Conservation (phyloP, 2,113 vertebrate genomes). For the Clarias magur region DNA sequence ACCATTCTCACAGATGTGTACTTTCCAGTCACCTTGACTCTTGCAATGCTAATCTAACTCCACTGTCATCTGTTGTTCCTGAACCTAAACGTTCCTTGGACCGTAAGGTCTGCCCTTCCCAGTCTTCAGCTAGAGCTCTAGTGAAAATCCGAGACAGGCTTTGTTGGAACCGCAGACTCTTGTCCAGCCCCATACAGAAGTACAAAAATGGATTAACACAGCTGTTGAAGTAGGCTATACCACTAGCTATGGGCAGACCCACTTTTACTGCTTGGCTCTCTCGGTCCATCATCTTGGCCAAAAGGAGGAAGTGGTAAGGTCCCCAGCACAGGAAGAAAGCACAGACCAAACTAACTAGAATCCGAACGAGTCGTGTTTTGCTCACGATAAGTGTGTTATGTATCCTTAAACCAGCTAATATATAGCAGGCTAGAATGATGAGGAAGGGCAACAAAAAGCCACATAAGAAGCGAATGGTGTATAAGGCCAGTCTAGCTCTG, state of each 20-base stretch:
- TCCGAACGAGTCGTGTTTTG: constrained; percentile 67
- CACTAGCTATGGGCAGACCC: constrained; percentile 62
- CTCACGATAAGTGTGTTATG: constrained; percentile 57
- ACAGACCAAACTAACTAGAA: constrained; percentile 63
- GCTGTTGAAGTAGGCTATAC: constrained; percentile 75
- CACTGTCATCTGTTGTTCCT: constrained; percentile 50
- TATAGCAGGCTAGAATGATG: constrained; percentile 71
- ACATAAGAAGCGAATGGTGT: constrained; percentile 69
- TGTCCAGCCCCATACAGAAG: constrained; percentile 73
- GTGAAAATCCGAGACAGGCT: constrained; percentile 59
- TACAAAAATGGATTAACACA: constrained; percentile 79
- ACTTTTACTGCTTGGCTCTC: constrained; percentile 60
- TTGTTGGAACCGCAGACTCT: constrained; percentile 55
- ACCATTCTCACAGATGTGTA: background rate
- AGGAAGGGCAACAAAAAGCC: constrained; percentile 74
- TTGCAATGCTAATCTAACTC: background rate
- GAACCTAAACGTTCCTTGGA: constrained; percentile 39
- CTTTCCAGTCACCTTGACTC: background rate
- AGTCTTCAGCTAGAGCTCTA: constrained; percentile 64
- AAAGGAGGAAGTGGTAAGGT: constrained; percentile 73
- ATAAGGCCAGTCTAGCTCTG: constrained; percentile 43
- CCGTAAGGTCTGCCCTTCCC: constrained; percentile 33
- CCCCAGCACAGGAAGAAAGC: constrained; percentile 79
- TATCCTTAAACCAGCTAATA: constrained; percentile 62
- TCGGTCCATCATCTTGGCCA: constrained; percentile 69